Evolutionary conservation across 2,113 vertebrate species (phyloP).

Genomic region (Petrocephalus zakoni): DNA sequence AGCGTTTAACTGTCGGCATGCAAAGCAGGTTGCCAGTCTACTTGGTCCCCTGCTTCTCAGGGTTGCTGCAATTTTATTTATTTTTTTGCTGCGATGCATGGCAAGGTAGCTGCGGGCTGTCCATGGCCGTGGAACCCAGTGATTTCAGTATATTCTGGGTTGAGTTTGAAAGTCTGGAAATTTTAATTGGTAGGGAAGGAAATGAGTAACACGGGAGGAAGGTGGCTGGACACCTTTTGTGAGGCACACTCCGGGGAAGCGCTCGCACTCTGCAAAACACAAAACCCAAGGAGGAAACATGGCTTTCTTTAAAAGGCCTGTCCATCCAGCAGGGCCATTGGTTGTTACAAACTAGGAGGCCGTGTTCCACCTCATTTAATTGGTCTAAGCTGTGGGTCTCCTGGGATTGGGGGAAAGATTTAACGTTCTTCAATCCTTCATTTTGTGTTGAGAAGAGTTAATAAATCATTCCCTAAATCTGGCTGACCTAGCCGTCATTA

Average conservation of each 20-base stretch:
- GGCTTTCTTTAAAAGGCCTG: slow-evolving; percentile 35
- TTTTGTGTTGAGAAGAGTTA: neutral
- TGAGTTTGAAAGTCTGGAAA: slow-evolving; percentile 28
- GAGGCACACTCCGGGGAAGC: slow-evolving; percentile 28
- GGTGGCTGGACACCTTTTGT: slow-evolving; percentile 34
- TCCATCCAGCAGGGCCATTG: neutral
- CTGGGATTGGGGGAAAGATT: neutral
- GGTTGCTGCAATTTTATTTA: neutral
- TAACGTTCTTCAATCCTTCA: neutral
- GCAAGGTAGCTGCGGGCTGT: neutral
- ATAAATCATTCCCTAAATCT: neutral
- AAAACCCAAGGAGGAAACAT: slow-evolving; percentile 32
- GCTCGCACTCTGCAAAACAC: slow-evolving; percentile 28
- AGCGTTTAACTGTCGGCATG: neutral
- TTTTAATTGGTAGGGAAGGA: slow-evolving; percentile 37
- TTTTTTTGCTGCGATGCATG: neutral
- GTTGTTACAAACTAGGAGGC: neutral
- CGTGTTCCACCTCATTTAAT: neutral
- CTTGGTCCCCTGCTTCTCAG: neutral
- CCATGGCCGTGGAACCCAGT: neutral
- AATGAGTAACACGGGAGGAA: slow-evolving; percentile 14
- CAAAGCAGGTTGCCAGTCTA: neutral
- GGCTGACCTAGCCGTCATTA: neutral
- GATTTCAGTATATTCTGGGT: slow-evolving; percentile 18
- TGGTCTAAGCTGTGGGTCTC: no score